A percentile compares a stretch with the other conserved stretches of the same genome.
These are phyloP conservation scores for Halcyon senegalensis DNA, from an alignment of 2,113 vertebrate genomes.

Conservation along the genomic window DNA sequence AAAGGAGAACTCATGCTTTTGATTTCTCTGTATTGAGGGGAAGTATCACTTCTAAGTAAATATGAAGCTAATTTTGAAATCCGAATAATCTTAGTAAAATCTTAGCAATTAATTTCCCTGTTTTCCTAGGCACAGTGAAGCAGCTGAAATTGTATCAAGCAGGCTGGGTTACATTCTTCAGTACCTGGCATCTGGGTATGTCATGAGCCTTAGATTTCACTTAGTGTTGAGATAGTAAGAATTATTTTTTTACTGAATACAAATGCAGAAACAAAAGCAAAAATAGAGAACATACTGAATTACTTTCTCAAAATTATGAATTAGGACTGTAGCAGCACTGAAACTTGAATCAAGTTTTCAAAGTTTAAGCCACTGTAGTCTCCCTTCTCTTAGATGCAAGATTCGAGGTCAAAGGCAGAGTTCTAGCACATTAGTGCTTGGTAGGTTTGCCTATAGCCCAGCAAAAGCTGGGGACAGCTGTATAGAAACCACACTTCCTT, in stretches of 20 bases:
- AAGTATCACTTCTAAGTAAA: slow-evolving; percentile 68
- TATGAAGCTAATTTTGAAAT: neutral
- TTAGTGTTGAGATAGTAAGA: neutral
- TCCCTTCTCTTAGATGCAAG: neutral
- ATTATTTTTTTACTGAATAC: neutral
- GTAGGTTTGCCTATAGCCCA: neutral
- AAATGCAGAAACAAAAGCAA: neutral
- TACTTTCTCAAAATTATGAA: neutral
- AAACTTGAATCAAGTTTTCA: neutral
- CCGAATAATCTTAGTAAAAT: neutral
- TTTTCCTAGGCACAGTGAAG: neutral
- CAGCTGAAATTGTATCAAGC: neutral
- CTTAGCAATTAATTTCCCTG: neutral
- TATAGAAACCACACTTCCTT: neutral
- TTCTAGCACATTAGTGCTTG: neutral
- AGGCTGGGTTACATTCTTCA: neutral
- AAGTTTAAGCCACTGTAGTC: neutral
- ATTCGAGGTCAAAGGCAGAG: neutral
- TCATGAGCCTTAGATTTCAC: neutral
- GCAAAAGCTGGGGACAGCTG: neutral
- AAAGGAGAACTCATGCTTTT: slow-evolving; percentile 74
- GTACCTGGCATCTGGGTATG: neutral
- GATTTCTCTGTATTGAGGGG: slow-evolving; percentile 65
- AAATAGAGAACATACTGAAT: neutral
- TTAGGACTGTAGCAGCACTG: neutral